Evolutionary conservation across 2,113 vertebrate species (phyloP).

Genomic region (Suricata suricatta): DNA sequence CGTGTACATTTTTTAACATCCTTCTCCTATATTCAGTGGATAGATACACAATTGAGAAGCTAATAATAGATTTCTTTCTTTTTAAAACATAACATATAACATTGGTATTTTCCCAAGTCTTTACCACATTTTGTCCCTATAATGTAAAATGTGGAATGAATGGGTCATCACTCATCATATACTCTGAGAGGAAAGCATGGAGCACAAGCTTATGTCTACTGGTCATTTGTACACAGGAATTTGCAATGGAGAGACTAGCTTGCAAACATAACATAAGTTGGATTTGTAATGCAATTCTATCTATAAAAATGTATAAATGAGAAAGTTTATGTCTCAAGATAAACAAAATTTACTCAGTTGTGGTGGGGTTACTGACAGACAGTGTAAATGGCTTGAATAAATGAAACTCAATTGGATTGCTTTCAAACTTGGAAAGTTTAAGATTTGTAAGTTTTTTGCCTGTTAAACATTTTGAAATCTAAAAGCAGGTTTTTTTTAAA

Average conservation of each 20-base stretch:
- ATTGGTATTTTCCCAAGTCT: neutral
- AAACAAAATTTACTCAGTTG: neutral
- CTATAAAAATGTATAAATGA: neutral
- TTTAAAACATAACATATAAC: neutral
- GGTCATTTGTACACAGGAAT: neutral
- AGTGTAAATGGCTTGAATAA: neutral
- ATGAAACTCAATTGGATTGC: neutral
- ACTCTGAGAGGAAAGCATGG: neutral
- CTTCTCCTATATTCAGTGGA: neutral
- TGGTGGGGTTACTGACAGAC: neutral
- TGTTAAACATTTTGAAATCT: conserved; percentile 5
- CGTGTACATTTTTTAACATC: neutral
- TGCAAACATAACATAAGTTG: neutral
- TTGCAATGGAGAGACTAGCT: neutral
- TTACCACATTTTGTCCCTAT: neutral
- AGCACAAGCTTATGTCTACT: neutral
- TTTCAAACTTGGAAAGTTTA: neutral
- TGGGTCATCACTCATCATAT: neutral
- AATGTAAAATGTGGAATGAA: neutral
- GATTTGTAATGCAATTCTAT: neutral
- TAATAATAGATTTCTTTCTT: neutral
- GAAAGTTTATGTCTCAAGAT: neutral
- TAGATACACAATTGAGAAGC: neutral
- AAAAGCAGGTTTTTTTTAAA: neutral
- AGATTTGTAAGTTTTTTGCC: neutral